These are phyloP conservation scores for Linepithema humile DNA, from an alignment of 1,140 invertebrate genomes.

Conservation along the genomic window DNA sequence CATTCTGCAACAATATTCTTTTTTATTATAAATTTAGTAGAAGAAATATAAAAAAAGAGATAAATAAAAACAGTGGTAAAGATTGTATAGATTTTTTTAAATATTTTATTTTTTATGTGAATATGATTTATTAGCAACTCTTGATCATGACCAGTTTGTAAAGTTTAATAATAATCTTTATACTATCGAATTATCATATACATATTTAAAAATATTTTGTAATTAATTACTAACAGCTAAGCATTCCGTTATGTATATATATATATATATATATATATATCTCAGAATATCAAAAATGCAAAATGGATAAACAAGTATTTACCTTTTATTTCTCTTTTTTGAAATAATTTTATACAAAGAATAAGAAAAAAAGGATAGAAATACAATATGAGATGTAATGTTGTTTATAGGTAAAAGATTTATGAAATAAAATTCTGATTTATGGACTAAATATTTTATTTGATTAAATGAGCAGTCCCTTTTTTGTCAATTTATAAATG, in stretches of 20 bases:
- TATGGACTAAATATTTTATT: neutral
- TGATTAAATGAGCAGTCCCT: neutral
- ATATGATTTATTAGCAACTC: too few species aligned
- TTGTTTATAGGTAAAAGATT: neutral
- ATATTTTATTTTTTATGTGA: too few species aligned
- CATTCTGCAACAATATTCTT: too few species aligned
- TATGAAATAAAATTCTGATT: neutral
- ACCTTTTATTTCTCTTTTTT: neutral
- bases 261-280: too few species aligned
- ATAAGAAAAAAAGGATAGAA: conserved; percentile 6
- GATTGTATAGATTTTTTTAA: too few species aligned
- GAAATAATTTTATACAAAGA: conserved; percentile 10
- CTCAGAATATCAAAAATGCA: too few species aligned
- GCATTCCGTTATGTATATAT: neutral
- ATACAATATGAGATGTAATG: neutral
- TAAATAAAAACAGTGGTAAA: too few species aligned
- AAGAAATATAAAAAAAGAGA: too few species aligned
- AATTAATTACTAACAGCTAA: neutral
- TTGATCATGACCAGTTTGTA: conserved; percentile 32
- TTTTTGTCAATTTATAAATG: conserved; percentile 1
- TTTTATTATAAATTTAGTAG: too few species aligned
- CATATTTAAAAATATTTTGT: conserved; percentile 1
- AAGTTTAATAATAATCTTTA: neutral
- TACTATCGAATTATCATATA: neutral
- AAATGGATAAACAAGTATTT: neutral